Evolutionary conservation across 2,888 invertebrate species (phyloP).

Genomic region (Strigamia transsilvanica): DNA sequence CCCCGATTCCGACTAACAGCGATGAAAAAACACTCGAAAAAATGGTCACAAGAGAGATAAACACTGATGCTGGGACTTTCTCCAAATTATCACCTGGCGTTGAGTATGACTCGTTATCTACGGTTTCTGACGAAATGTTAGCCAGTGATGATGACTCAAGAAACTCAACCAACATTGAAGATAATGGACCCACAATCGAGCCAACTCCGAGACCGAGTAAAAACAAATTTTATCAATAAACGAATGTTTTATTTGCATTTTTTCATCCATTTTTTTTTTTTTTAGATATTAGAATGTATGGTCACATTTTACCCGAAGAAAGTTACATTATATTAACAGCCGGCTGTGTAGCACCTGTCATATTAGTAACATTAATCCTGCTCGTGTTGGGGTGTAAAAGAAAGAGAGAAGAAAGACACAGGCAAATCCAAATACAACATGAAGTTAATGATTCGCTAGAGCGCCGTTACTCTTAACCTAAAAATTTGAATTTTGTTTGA

Average conservation of each 20-base stretch:
- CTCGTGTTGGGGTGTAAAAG: neutral
- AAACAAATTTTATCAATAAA: neutral
- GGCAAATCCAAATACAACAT: neutral
- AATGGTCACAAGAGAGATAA: neutral
- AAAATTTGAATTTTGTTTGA: neutral
- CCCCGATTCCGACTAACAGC: neutral
- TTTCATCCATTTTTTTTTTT: neutral
- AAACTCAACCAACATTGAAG: neutral
- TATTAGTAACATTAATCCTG: neutral
- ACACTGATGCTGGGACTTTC: neutral
- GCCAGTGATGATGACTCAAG: neutral
- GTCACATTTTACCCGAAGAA: neutral
- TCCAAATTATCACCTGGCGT: neutral
- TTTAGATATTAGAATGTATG: neutral
- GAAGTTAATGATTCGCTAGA: neutral
- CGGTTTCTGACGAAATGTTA: neutral
- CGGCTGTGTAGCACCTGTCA: neutral
- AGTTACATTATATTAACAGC: neutral
- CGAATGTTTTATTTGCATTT: neutral
- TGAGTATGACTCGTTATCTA: neutral
- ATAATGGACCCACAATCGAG: neutral
- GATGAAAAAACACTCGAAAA: neutral
- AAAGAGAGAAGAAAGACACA: neutral
- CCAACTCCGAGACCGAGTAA: neutral
- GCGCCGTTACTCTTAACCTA: neutral